Evolutionary conservation across 2,888 invertebrate species (phyloP), one percentile per base, ranked within the genome.

Genomic region (Agonopterix heracliana): DNA sequence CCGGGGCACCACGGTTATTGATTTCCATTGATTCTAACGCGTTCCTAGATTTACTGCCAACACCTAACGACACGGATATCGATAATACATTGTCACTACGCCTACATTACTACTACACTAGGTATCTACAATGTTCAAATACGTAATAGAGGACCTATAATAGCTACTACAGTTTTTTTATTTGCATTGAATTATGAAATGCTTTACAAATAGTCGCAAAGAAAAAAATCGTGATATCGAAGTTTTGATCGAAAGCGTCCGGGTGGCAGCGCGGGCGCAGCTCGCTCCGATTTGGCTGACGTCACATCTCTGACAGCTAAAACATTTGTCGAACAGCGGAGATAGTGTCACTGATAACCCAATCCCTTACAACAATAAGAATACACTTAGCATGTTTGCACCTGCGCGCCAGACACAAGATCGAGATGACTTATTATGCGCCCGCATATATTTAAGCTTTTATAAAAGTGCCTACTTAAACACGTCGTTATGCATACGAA

Each of bases 321-420:
- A 85, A 82, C 85, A 85, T 87, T 87, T 87, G 83, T 88, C 86
- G 88, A 88, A 84, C 83, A 70, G 63, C 72, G 63, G 61, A 87
- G 88, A 88, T 88, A 85, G 86, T 87, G 88, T 88, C 88, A 88
- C 78, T 78, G 88, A 88, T 88, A 87, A 87, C 76, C 76, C 80
- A 81, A 85, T 81, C 87, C 86, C 83, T 84, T 83, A 84, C 78
- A 85, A 88, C 86, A 87, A 88, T 87, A 78, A 83, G 83, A 86
- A 85, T 70, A 86, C 86, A 88, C 86, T 88, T 88, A 86, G 79
- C 84, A 83, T 86, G 86, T 88, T 87, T 87, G 86, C 88, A 88
- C 88, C 88, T 88, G 88, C 87, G 63, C 62, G 71, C 71, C 72
- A 61, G 57, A 66, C 64, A 41, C 60, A 66, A 74, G 74, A 78